Base-by-base conservation (phyloP, 2,797 vertebrate genomes). In the Artibeus lituratus region DNA sequence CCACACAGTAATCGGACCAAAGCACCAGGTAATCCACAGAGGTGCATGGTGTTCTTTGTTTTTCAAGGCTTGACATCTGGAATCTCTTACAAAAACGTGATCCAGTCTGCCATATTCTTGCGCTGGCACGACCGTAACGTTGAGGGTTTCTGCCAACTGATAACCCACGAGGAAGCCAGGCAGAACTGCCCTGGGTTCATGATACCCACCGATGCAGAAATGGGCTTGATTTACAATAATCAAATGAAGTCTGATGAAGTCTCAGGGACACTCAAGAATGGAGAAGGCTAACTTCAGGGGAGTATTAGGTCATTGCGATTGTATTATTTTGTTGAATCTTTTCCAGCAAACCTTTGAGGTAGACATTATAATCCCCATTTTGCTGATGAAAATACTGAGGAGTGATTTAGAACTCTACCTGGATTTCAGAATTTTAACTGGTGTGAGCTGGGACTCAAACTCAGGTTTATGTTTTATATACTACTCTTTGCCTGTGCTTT, bases 41-140 rank as follows among this genome's bases (percentile, higher is more conserved):
- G 6, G 19, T 39, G 78, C 53, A 1, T 49, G 49, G 35, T 90
- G 37, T 44, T 85, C 70, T 94, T 95, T 62, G 15, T 62, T 92
- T 91, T 85, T 87, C 22, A 55, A 92, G 22, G 1, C 32, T 22
- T 86, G 83, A 37, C 57, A 42, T 80, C 73, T 95, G 73, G 37
- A 51, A 82, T 88, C 82, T 95, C 67, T 90, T 94, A 80, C 5
- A 37, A 86, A 86, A 91, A 94, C 78, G 42, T 47, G 51, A 91
- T 65, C 39, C 19, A n/a, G 53, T 81, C 62, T 55, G 81, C 47
- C 42, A 10, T 83, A 29, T 47, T 57, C 72, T 94, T 57, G 86
- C 51, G 15, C 74, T 86, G 55, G 47, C 32, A 55, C 59, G 80
- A 67, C 72, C 44, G 42, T 65, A 29, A n/a, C 49, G 44, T 32